phyloP scores from a whole-genome alignment of 2,113 vertebrate genomes.

The Corythornis vintsioides region DNA sequence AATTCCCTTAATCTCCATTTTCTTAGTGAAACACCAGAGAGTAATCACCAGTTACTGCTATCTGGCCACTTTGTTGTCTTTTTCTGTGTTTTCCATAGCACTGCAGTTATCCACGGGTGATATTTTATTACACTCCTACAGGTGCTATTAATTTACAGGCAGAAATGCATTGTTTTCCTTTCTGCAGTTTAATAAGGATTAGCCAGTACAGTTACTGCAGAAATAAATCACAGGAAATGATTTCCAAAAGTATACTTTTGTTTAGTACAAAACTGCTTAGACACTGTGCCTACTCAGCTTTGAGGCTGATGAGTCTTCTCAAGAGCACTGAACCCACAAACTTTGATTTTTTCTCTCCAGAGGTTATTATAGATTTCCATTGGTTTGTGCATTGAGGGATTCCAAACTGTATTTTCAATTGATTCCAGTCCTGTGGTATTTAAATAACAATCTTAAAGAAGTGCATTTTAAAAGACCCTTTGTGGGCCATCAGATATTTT shows the following conservation, averaged over 20 bases:
- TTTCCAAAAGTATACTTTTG: background rate
- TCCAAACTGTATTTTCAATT: background rate
- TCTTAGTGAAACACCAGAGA: background rate
- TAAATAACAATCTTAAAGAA: slow-evolving; percentile 9
- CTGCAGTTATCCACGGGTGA: background rate
- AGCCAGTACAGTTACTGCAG: background rate
- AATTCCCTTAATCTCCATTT: background rate
- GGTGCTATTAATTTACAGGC: background rate
- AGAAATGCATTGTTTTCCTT: background rate
- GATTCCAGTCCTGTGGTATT: background rate
- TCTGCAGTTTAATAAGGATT: background rate
- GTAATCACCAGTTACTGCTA: background rate
- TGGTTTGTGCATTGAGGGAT: background rate
- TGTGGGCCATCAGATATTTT: background rate
- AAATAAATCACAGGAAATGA: background rate
- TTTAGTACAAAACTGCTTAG: background rate
- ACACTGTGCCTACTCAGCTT: background rate
- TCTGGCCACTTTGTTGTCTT: background rate
- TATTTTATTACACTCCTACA: background rate
- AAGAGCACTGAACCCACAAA: background rate
- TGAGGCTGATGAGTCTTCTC: background rate
- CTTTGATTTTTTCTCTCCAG: slow-evolving; percentile 15
- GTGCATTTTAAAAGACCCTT: background rate
- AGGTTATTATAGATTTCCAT: slow-evolving; percentile 23
- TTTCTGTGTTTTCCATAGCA: background rate